Evolutionary conservation across 2,888 invertebrate genomes (phyloP).

Genomic region (Drosophila ochracea): DNA sequence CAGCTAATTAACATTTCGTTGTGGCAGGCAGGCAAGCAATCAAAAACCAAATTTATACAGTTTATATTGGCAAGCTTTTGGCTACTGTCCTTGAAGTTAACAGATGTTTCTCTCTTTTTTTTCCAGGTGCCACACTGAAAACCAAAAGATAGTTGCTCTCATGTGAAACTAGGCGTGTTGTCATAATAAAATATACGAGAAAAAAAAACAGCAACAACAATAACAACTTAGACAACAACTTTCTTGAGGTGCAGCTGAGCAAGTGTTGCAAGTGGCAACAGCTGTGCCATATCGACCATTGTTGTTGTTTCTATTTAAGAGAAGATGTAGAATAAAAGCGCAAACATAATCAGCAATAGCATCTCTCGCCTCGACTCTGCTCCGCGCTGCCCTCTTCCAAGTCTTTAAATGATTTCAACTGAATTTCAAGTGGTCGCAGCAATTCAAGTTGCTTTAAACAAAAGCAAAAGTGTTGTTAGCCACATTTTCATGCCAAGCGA

Average conservation of each 20-base stretch:
- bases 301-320: slow-evolving; percentile 7
- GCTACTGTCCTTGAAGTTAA: slow-evolving; percentile 62
- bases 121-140: slow-evolving; percentile 11
- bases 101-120: background rate
- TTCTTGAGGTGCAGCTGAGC: slow-evolving; percentile 49
- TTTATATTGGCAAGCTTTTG: slow-evolving; percentile 42
- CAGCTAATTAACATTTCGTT: slow-evolving; percentile 61
- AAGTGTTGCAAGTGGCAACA: slow-evolving; percentile 55
- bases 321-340: background rate
- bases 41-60: slow-evolving; percentile 67
- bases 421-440: slow-evolving; percentile 32
- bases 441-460: slow-evolving; percentile 45
- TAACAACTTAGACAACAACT: slow-evolving; percentile 53
- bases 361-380: background rate
- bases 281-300: slow-evolving; percentile 33
- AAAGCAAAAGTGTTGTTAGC: slow-evolving; percentile 74
- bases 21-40: slow-evolving; percentile 44
- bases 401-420: slow-evolving; percentile 32
- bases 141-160: slow-evolving; percentile 3
- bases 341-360: slow-evolving; percentile 44
- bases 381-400: too few relatives aligned
- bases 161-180: slow-evolving; percentile 37
- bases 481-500: slow-evolving; percentile 48
- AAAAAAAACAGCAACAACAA: slow-evolving; percentile 23
- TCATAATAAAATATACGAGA: slow-evolving; percentile 32